Conservation (phyloP, 2,888 invertebrate genomes). For the Leptopterna dolabrata region DNA sequence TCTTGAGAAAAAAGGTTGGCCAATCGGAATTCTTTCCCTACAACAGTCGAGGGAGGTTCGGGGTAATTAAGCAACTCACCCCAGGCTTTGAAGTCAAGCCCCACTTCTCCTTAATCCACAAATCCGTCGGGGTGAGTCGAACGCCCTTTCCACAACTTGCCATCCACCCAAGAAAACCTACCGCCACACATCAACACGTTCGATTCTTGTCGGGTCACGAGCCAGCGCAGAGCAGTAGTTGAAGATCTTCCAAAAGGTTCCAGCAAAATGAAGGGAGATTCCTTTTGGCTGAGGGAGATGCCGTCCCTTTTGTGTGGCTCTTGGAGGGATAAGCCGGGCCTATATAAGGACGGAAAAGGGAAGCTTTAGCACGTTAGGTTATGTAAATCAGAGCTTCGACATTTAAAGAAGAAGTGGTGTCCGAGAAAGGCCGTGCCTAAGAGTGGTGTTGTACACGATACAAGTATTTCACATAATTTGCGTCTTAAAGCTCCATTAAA, state of each 20-base stretch:
- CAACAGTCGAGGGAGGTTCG: background rate
- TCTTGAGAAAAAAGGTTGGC: background rate
- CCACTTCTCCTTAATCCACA: background rate
- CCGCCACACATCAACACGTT: conserved; percentile 49
- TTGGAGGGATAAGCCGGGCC: conserved; percentile 34
- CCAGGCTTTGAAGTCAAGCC: background rate
- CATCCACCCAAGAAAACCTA: conserved; percentile 25
- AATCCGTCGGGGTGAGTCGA: background rate
- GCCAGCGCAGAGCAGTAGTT: background rate
- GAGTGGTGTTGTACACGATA: conserved; percentile 36
- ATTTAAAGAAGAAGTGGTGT: conserved; percentile 34
- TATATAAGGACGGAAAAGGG: conserved; percentile 46
- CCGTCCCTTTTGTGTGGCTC: conserved; percentile 35
- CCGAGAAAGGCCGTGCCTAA: conserved; percentile 37
- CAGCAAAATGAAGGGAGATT: conserved; percentile 2
- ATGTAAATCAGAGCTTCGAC: conserved; percentile 52
- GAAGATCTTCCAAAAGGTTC: conserved; percentile 34
- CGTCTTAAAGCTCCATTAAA: background rate
- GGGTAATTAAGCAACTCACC: conserved; percentile 50
- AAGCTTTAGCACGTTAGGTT: conserved; percentile 51
- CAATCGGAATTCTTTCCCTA: conserved; percentile 26
- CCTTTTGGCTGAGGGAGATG: background rate
- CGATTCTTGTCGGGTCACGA: conserved; percentile 53
- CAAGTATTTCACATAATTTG: conserved; percentile 49
- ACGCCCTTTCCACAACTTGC: conserved; percentile 39